Base-by-base conservation (phyloP, 2,113 vertebrate species). In the Zosterops lateralis region DNA sequence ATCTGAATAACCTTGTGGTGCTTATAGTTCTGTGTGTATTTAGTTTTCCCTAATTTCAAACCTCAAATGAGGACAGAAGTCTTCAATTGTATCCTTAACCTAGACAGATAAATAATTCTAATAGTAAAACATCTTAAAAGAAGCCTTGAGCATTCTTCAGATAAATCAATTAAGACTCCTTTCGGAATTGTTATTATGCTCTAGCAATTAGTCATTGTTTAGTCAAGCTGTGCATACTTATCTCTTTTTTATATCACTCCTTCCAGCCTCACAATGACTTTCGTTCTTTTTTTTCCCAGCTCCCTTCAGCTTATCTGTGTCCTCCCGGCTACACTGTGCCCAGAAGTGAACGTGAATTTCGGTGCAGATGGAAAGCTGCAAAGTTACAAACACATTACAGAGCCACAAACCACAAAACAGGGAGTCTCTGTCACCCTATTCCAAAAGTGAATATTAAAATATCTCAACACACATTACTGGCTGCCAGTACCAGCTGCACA, bases 141-240 rank as follows among this genome's bases (percentile, higher is more conserved):
- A 91, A 94, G 70, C 79, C 82, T 83, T 66, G 64, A 94, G 75
- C 61, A 60, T 91, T 94, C 71, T 66, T 94, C 75, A 92, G 78
- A 92, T 92, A 95, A 95, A 96, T 96, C 82, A 95, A 92, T 95
- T 96, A 93, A 83, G 91, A 53, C 48, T 94, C 65, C 44, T 87
- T 96, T 95, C 84, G 92, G 65, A 92, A 89, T 64, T 88, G 64
- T 80, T 92, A 87, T 73, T 93, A 94, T 80, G 67, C 68, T 64
- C 60, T 67, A 71, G 82, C 74, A 93, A 93, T 95, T 95, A 96
- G 64, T 93, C 87, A 88, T 77, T 92, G 87, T 92, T 95, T 90
- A 89, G 78, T 89, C 87, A 94, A 90, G 72, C 60, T 95, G 64
- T 85, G 90, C 79, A 74, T 86, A 86, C 66, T 92, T 96, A 88